Percentiles rank a stretch among this genome's conserved stretches.
Evolutionary conservation across 2,888 invertebrate genomes (phyloP).

Genomic region (Xanthia icteritia): DNA sequence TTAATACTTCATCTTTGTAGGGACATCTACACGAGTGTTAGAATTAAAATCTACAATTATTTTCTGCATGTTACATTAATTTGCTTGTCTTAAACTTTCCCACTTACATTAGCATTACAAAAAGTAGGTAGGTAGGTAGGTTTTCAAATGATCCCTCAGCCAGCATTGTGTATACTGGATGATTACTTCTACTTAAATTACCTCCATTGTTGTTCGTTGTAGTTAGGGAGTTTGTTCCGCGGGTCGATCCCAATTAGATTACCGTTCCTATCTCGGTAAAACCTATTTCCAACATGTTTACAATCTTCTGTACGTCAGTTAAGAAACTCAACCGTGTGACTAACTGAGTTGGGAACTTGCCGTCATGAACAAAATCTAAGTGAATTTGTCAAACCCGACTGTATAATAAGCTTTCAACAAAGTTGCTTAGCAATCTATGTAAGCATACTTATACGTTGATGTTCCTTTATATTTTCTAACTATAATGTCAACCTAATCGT

Average conservation of each 20-base stretch:
- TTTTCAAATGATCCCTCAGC: constrained; percentile 33
- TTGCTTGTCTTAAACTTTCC: constrained; percentile 11
- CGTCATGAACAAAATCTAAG: constrained; percentile 86
- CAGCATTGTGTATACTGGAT: constrained; percentile 28
- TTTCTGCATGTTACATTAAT: background rate
- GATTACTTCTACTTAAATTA: constrained; percentile 43
- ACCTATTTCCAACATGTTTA: constrained; percentile 76
- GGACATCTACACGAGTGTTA: constrained; percentile 13
- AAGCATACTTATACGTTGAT: constrained; percentile 57
- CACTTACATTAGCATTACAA: constrained; percentile 22
- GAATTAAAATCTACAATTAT: constrained; percentile 2
- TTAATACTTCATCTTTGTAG: constrained; percentile 30
- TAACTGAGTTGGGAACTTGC: constrained; percentile 83
- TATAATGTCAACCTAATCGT: constrained; percentile 31
- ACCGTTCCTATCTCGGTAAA: constrained; percentile 68
- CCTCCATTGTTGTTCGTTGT: constrained; percentile 54
- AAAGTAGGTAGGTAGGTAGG: no score
- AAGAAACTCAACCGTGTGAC: constrained; percentile 72
- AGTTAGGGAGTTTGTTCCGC: constrained; percentile 52
- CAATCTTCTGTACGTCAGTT: constrained; percentile 73
- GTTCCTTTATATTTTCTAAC: constrained; percentile 37
- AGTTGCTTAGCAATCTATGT: constrained; percentile 77
- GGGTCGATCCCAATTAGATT: constrained; percentile 63
- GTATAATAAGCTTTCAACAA: constrained; percentile 85
- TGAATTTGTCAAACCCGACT: constrained; percentile 87